Base-by-base conservation (phyloP, 2,888 invertebrate species). In the Lapara coniferarum region DNA sequence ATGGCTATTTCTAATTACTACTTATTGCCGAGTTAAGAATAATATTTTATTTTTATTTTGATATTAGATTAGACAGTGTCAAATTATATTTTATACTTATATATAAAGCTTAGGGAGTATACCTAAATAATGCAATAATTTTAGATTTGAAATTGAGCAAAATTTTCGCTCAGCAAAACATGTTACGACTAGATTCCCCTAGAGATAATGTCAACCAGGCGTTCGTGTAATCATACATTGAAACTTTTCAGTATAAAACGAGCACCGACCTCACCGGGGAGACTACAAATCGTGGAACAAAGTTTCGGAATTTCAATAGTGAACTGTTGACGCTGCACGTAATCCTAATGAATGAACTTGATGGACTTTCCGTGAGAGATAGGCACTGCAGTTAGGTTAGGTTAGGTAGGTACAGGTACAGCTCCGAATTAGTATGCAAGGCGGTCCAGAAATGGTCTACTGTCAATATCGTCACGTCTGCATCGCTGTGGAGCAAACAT, bases 341-440 rank as follows among this genome's bases (percentile, higher is more conserved):
- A 53, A 46, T 19, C 37, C 37, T 52, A 63, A 68, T 53, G 44
- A 63, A 68, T 68, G 59, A 63, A 52, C 63, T n/a, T 59, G 57
- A 68, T 16, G 44, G 63, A 63, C 53, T 44, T 19, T 16, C 19
- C 37, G 51, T 30, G 19, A 44, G 37, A 66, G 46, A 66, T 25
- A 63, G 58, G 25, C 49, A 52, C 51, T 12, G 59, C 59, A 58
- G 16, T 19, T 37, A 19, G 51, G 25, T 19, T 16, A n/a, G n/a
- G n/a, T n/a, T n/a, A n/a, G n/a, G n/a, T n/a, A n/a, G n/a, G n/a
- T n/a, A n/a, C n/a, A n/a, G 30, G 49, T 46, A 55, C 46, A 12
- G 69, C 44, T 6, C 52, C 57, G 52, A 52, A 66, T 69, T 66
- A 57, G 69, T 69, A 66, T 66, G 44, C 66, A 56, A 19, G 52